A percentile compares a stretch with the other conserved stretches of the same genome.
Conservation (phyloP, 2,113 vertebrate genomes). For the Beaufortia kweichowensis region DNA sequence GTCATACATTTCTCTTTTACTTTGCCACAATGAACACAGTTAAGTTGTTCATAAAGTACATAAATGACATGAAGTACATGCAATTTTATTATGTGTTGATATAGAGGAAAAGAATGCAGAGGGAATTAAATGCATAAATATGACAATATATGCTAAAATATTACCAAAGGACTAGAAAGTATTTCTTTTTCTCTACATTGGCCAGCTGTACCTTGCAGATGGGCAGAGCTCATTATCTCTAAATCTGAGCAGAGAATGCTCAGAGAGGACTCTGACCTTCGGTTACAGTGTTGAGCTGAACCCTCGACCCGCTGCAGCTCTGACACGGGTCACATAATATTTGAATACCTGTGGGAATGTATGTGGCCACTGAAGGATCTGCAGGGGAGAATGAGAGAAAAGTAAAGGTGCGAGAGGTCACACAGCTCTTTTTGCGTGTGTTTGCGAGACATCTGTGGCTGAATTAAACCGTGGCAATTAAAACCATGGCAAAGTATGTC, state of each 20-base stretch:
- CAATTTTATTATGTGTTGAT: no score
- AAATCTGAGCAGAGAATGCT: constrained; percentile 15
- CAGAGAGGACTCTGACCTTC: no score
- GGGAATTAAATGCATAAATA: no score
- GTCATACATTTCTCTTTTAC: no score
- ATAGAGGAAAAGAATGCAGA: no score
- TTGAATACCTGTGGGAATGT: constrained; percentile 39
- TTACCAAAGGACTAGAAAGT: no score
- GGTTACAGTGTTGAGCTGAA: constrained; percentile 17
- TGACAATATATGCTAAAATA: no score
- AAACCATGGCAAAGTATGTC: background rate
- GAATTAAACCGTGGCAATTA: constrained; percentile 32
- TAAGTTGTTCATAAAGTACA: no score
- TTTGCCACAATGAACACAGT: no score
- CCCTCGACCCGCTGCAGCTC: constrained; percentile 13
- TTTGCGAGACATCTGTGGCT: constrained; percentile 16
- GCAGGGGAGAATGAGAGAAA: background rate
- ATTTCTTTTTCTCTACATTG: background rate
- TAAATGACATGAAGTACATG: no score
- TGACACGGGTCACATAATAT: constrained; percentile 12
- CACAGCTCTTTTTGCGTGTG: background rate
- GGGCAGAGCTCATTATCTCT: no score
- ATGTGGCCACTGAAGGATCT: no score
- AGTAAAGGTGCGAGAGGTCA: background rate
- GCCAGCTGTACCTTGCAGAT: background rate